A percentile compares a stretch with the other conserved stretches of the same genome.
phyloP scores from a whole-genome alignment of 1,140 invertebrate genomes.

The Tribolium castaneum region DNA sequence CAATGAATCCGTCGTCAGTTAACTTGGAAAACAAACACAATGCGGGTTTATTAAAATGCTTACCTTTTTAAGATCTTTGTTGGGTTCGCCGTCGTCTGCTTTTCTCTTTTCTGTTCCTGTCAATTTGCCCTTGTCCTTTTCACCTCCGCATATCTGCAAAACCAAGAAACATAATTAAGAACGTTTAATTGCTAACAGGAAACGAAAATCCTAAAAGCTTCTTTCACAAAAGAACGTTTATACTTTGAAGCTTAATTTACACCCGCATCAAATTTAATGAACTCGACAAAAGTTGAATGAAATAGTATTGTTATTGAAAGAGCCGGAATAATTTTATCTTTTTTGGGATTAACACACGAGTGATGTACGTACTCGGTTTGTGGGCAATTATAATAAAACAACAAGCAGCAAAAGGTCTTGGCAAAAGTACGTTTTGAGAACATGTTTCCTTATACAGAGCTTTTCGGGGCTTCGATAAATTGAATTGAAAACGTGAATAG shows the following conservation, averaged over 20 bases:
- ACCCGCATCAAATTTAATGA: conserved; percentile 32
- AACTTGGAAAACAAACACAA: conserved; percentile 22
- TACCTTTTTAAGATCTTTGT: conserved; percentile 80
- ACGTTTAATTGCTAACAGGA: conserved; percentile 37
- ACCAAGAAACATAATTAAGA: conserved; percentile 46
- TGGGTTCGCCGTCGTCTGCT: conserved; percentile 74
- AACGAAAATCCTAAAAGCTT: conserved; percentile 32
- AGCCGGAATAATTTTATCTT: neutral
- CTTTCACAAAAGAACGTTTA: conserved; percentile 29
- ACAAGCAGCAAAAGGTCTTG: neutral
- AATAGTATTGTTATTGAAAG: conserved; percentile 14
- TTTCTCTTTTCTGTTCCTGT: conserved; percentile 75
- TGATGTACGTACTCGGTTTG: too few species aligned
- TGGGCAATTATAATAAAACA: neutral
- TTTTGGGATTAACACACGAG: neutral
- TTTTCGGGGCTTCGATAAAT: too few species aligned
- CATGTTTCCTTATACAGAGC: neutral
- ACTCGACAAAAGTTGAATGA: conserved; percentile 4
- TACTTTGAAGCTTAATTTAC: conserved; percentile 34
- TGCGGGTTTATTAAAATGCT: conserved; percentile 46
- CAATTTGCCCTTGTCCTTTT: conserved; percentile 72
- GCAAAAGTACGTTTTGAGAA: neutral
- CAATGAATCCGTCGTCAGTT: neutral
- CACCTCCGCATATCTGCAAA: conserved; percentile 66
- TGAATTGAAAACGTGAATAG: too few species aligned